A percentile compares a stretch with the other conserved stretches of the same genome.
These are phyloP conservation scores for Branchinecta lynchi DNA, from an alignment of 1,140 invertebrate genomes.

Conservation along the genomic window DNA sequence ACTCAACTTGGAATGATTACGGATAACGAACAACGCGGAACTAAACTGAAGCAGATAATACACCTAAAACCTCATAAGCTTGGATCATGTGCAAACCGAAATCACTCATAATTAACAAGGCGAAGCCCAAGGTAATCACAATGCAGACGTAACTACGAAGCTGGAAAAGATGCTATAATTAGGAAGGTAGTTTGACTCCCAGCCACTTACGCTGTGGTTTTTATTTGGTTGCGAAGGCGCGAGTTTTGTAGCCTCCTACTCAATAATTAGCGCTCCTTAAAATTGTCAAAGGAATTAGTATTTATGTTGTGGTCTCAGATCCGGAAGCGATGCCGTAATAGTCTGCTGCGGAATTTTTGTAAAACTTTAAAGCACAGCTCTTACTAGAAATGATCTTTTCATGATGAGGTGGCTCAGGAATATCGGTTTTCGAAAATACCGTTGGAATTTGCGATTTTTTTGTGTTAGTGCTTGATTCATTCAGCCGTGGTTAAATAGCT, in stretches of 20 bases:
- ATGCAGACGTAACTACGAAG: not conserved
- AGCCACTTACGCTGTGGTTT: slow-evolving; percentile 1
- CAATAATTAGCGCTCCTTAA: not conserved
- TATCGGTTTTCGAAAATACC: too few species aligned
- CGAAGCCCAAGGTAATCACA: not conserved
- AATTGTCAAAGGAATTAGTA: slow-evolving; percentile 1
- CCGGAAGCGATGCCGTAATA: too few species aligned
- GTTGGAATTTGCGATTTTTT: too few species aligned
- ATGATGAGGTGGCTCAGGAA: too few species aligned
- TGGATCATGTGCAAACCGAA: not conserved
- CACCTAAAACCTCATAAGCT: too few species aligned
- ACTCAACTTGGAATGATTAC: not conserved
- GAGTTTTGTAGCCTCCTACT: not conserved
- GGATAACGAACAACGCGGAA: not conserved
- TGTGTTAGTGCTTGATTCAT: too few species aligned
- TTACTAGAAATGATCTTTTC: too few species aligned
- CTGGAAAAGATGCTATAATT: not conserved
- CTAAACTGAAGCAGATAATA: not conserved
- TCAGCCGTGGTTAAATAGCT: too few species aligned
- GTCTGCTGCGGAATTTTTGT: too few species aligned
- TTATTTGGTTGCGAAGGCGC: slow-evolving; percentile 1
- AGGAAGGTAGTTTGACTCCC: not conserved
- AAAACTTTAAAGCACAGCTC: too few species aligned
- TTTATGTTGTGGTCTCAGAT: not conserved
- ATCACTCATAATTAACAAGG: not conserved